phyloP scores from a whole-genome alignment of 2,888 invertebrate genomes.

The Trichopoda pennipes region DNA sequence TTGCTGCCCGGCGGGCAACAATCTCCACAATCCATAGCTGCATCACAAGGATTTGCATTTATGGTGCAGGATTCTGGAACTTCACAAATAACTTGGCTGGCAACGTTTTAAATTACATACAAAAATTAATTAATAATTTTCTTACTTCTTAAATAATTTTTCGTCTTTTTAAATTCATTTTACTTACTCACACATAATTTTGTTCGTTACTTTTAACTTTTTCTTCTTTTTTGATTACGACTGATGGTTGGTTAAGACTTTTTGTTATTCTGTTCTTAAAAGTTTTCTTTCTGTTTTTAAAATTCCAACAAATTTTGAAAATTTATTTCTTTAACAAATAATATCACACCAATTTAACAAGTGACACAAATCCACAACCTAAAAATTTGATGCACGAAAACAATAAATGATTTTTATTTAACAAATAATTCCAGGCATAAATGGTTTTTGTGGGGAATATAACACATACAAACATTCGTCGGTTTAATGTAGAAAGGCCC shows the following conservation, averaged over 20 bases:
- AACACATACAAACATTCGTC: no score
- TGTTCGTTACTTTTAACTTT: not conserved
- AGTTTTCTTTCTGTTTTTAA: not conserved
- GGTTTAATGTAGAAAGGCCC: no score
- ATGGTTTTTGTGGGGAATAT: conserved; percentile 25
- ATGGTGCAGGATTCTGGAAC: conserved; percentile 62
- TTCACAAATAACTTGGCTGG: conserved; percentile 68
- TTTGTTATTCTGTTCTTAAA: not conserved
- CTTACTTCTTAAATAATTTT: not conserved
- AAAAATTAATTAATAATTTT: no score
- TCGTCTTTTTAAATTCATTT: not conserved
- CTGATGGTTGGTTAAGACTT: not conserved
- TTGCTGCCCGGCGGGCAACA: conserved; percentile 67
- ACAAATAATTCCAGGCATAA: conserved; percentile 38
- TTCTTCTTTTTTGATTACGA: not conserved
- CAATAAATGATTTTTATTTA: conserved; percentile 35
- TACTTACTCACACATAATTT: conserved; percentile 71
- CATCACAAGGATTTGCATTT: conserved; percentile 58
- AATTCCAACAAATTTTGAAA: conserved; percentile 33
- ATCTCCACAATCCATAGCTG: conserved; percentile 57
- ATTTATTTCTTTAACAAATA: conserved; percentile 5
- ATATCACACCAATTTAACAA: conserved; percentile 18
- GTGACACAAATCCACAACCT: conserved; percentile 35
- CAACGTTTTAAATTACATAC: not conserved
- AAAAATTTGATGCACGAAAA: conserved; percentile 49